These are phyloP conservation scores for Xylocopa sonorina DNA, from an alignment of 1,140 invertebrate genomes.

Conservation along the genomic window DNA sequence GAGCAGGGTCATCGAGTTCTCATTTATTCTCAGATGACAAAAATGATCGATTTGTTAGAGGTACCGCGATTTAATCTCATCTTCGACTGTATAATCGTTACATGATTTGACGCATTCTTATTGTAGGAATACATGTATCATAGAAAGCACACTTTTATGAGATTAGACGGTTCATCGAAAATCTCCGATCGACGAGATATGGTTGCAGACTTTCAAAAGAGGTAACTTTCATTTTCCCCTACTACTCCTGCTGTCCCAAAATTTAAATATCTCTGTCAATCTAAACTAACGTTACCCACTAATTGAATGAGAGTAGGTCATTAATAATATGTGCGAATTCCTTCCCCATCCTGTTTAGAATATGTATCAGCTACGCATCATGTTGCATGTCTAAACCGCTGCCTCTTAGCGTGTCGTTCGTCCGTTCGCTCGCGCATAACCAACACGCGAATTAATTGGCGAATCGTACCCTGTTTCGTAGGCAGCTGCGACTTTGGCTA, in stretches of 20 bases:
- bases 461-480: conserved; percentile 53
- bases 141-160: conserved; percentile 95
- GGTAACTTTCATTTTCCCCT: conserved; percentile 72
- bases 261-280: conserved; percentile 10
- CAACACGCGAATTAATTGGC: conserved; percentile 68
- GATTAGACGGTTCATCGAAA: conserved; percentile 95
- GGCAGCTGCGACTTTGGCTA: conserved; percentile 47
- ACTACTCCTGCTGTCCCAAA: background rate
- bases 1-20: conserved; percentile 94
- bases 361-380: conserved; percentile 36
- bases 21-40: conserved; percentile 98
- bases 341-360: conserved; percentile 23
- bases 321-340: conserved; percentile 26
- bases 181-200: conserved; percentile 95
- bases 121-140: conserved; percentile 96
- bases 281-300: background rate
- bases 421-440: conserved; percentile 60
- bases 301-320: conserved; percentile 41
- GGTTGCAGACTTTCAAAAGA: conserved; percentile 95
- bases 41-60: conserved; percentile 97
- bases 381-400: conserved; percentile 44
- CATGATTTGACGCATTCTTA: conserved; percentile 4
- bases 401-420: conserved; percentile 62
- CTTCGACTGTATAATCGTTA: background rate
- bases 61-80: conserved; percentile 80